Evolutionary conservation across 2,113 vertebrate genomes (phyloP).

Genomic region (Melanotaenia duboulayi): DNA sequence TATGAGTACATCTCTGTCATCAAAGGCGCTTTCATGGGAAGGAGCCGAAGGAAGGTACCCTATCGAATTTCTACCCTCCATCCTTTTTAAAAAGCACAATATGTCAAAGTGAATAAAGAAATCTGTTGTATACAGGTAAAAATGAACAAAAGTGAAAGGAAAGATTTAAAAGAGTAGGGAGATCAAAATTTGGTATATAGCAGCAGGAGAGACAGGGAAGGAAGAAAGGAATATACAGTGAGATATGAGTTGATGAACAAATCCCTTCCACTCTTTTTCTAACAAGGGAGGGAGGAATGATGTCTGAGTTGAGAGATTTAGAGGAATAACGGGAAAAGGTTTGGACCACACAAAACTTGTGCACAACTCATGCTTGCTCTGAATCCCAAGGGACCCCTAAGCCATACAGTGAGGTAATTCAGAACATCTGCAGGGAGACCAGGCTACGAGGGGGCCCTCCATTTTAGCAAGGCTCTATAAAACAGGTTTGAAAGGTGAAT

Average conservation of each 20-base stretch:
- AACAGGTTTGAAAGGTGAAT: conserved; percentile 33
- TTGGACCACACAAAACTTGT: conserved; percentile 72
- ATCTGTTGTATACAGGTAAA: conserved; percentile 11
- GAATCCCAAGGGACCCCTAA: conserved; percentile 53
- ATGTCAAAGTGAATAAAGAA: conserved; percentile 45
- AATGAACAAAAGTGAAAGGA: conserved; percentile 1
- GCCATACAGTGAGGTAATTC: conserved; percentile 67
- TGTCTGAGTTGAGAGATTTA: conserved; percentile 25
- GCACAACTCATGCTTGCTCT: conserved; percentile 37
- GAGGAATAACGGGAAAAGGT: conserved; percentile 30
- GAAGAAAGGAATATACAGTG: not conserved
- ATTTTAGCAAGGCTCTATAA: conserved; percentile 45
- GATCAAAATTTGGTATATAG: not conserved
- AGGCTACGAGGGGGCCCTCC: conserved; percentile 34
- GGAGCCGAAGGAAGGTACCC: conserved; percentile 42
- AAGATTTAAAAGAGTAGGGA: not conserved
- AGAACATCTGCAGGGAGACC: conserved; percentile 66
- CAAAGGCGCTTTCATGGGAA: conserved; percentile 37
- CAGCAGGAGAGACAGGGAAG: not conserved
- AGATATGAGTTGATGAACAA: conserved; percentile 4
- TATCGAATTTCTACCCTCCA: conserved; percentile 31
- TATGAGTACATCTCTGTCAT: conserved; percentile 56
- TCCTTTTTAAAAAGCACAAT: conserved; percentile 32
- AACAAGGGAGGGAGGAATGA: conserved; percentile 3
- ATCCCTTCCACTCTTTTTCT: conserved; percentile 1